Base-by-base conservation (phyloP, 1,140 invertebrate species). In the Wasmannia auropunctata region DNA sequence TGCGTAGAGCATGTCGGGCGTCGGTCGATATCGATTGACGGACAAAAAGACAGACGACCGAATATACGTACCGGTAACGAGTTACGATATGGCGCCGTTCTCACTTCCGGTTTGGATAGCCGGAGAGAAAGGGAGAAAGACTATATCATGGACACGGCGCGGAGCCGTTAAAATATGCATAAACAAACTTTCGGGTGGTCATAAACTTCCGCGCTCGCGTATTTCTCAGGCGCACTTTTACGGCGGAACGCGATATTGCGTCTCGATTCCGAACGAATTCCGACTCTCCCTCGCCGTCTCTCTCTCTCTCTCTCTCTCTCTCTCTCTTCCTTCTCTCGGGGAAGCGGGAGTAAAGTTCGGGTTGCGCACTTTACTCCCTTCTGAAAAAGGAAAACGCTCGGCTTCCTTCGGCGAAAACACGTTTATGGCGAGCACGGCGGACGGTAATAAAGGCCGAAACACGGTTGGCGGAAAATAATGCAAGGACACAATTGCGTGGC, bases 401-500 rank as follows among this genome's bases (percentile, higher is more conserved):
- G 51, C 28, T 28, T 83, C n/a, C 16, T 49, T 58, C 67, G 37
- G 51, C 54, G 87, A 85, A 88, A 89, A 86, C 87, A 88, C 87
- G 65, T 89, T 89, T 89, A 88, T 60, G 34, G 77, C 31, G 77
- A 54, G 37, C 16, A 62, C 16, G 67, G 46, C 74, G 81, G 14
- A 8, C 43, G 43, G 87, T 87, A 88, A 89, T 88, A 89, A 89
- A 88, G 54, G 63, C 49, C 51, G 46, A 49, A 75, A 63, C 69
- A 83, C 31, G 76, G 34, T 56, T 56, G 83, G 60, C 31, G 19
- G 87, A 79, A 85, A 88, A 88, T 81, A 70, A 56, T 80, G 79
- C 70, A 40, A 85, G 63, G 60, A 49, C 37, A 49, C 86, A 62
- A 87, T 87, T 72, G 86, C 76, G 37, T 37, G 25, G 25, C 25